Conservation (phyloP, 2,888 invertebrate species). For the Zonitis immaculata region DNA sequence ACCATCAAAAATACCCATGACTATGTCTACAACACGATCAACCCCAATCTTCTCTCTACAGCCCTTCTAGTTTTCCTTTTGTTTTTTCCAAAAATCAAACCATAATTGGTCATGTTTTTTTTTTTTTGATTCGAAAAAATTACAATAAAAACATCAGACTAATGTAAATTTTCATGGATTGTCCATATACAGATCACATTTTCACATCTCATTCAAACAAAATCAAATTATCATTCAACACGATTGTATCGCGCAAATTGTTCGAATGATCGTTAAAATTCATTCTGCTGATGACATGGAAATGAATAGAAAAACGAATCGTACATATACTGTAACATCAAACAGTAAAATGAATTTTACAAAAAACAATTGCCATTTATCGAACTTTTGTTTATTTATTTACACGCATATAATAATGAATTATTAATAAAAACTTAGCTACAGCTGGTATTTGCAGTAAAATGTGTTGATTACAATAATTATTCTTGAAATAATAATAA, state of each 20-base stretch:
- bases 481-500: not conserved
- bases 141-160: too few species aligned
- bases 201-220: slow-evolving; percentile 2
- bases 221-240: slow-evolving; percentile 35
- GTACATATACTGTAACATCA: slow-evolving; percentile 14
- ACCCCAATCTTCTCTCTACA: too few species aligned
- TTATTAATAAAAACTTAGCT: too few species aligned
- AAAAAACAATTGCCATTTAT: slow-evolving; percentile 3
- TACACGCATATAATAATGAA: too few species aligned
- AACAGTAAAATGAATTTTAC: slow-evolving; percentile 5
- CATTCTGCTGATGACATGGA: slow-evolving; percentile 34
- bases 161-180: not conserved
- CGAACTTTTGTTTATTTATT: too few species aligned
- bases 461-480: not conserved
- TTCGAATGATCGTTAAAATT: slow-evolving; percentile 38
- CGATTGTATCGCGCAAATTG: slow-evolving; percentile 40
- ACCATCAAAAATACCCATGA: too few species aligned
- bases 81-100: too few species aligned
- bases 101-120: too few species aligned
- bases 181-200: not conserved
- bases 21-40: too few species aligned
- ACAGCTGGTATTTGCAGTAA: not conserved
- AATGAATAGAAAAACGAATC: slow-evolving; percentile 27
- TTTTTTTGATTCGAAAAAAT: too few species aligned
- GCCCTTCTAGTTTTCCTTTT: too few species aligned